Conservation (phyloP, 2,113 vertebrate genomes). For the Pholis gunnellus region DNA sequence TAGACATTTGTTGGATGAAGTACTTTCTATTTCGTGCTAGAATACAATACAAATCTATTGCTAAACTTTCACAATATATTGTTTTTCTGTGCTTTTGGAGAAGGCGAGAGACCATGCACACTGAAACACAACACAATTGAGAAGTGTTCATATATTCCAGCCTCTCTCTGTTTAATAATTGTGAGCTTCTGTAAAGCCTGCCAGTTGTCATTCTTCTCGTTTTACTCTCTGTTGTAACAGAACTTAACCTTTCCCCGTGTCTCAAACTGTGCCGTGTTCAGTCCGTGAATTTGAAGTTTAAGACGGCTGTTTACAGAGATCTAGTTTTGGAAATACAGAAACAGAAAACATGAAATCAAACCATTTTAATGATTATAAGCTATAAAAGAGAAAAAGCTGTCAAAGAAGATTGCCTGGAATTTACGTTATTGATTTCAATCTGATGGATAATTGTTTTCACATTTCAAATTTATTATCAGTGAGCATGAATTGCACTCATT, state of each 20-base stretch:
- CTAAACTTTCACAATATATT: not conserved
- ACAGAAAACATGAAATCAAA: not conserved
- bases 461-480: not conserved
- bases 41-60: not conserved
- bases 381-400: not conserved
- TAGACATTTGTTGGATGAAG: not conserved
- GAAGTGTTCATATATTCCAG: not conserved
- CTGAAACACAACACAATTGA: not conserved
- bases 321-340: not conserved
- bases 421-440: not conserved
- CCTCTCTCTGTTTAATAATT: not conserved
- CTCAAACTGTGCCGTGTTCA: no score
- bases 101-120: not conserved
- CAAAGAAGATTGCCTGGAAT: not conserved
- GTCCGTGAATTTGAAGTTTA: no score
- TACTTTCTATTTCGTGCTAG: not conserved
- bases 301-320: not conserved
- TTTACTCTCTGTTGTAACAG: no score
- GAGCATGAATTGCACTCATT: not conserved
- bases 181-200: not conserved
- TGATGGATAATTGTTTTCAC: not conserved
- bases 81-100: not conserved
- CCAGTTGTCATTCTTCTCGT: not conserved
- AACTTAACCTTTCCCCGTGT: no score
- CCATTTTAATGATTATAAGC: not conserved